Evolutionary conservation across 2,113 vertebrate genomes (phyloP), one percentile per base, ranked within the genome.

Genomic region (Pygoscelis adeliae): DNA sequence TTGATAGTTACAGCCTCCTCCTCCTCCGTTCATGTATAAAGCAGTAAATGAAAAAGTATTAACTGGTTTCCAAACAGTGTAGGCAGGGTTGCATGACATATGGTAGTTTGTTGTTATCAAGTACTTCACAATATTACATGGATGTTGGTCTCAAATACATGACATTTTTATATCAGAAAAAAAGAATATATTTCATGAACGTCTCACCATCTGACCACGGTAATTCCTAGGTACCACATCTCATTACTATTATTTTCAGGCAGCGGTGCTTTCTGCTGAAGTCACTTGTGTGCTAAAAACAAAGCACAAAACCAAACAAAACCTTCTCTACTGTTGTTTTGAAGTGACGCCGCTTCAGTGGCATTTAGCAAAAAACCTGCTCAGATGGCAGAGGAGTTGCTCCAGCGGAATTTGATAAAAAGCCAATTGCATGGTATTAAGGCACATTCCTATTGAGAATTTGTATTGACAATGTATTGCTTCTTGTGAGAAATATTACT

Each of bases 361-460:
- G 97, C 97, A 98, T 98, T 98, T 98, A 97, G 79, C 86, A 96
- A 62, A 97, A 97, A 98, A 97, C 96, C 97, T 97, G 97, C 94
- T 98, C 97, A 98, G 97, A 98, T 98, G 97, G 97, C 97, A 97
- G 89, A 74, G 97, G 96, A 97, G 96, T 98, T 97, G 97, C 97
- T 98, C 97, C 97, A 98, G 97, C 65, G 93, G 96, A 97, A 97
- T 96, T 97, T 98, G 97, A 96, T 92, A 56, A 97, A 93, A 94
- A 89, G 97, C 97, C 97, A 98, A 95, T 95, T 94, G 90, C 85
- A 97, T 96, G 93, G 76, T 97, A 97, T 97, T 97, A 98, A 98
- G 92, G 84, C 84, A 78, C 92, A 87, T 97, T 97, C 96, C 97
- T 97, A 95, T 97, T 97, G 96, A 97, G 96, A 93, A 95, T 97